Evolutionary conservation across 2,888 invertebrate species (phyloP).

Genomic region (Scelioninae gen. 1): DNA sequence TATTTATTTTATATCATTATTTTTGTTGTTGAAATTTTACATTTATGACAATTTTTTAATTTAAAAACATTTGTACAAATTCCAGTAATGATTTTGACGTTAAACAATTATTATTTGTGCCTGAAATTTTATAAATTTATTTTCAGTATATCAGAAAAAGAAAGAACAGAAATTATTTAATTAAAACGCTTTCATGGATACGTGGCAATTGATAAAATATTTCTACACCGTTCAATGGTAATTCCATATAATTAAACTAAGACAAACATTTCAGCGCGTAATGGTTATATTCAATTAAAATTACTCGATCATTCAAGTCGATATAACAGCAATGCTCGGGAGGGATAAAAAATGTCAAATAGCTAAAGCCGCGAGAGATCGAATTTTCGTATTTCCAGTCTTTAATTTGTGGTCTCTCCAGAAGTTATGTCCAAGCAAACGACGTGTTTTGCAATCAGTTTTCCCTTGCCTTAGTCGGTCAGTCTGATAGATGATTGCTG

Average conservation of each 20-base stretch:
- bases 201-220: conserved; percentile 16
- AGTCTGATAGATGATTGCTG: no score
- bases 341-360: no score
- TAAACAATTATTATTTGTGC: no score
- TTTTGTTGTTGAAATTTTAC: no score
- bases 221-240: not conserved
- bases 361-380: no score
- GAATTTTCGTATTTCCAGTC: conserved; percentile 1
- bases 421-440: not conserved
- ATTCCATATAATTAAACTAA: conserved; percentile 36
- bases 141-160: conserved; percentile 1
- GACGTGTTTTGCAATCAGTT: conserved; percentile 13
- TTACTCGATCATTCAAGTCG: not conserved
- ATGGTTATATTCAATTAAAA: conserved; percentile 23
- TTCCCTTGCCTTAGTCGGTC: conserved; percentile 16
- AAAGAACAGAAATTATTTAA: conserved; percentile 15
- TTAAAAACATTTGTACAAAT: not conserved
- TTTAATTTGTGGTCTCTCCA: not conserved
- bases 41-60: no score
- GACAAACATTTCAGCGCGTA: conserved; percentile 13
- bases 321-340: not conserved
- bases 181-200: conserved; percentile 16
- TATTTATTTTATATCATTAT: no score
- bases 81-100: not conserved
- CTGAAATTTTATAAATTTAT: not conserved